Evolutionary conservation across 2,113 vertebrate genomes (phyloP).

Genomic region (Solea solea): DNA sequence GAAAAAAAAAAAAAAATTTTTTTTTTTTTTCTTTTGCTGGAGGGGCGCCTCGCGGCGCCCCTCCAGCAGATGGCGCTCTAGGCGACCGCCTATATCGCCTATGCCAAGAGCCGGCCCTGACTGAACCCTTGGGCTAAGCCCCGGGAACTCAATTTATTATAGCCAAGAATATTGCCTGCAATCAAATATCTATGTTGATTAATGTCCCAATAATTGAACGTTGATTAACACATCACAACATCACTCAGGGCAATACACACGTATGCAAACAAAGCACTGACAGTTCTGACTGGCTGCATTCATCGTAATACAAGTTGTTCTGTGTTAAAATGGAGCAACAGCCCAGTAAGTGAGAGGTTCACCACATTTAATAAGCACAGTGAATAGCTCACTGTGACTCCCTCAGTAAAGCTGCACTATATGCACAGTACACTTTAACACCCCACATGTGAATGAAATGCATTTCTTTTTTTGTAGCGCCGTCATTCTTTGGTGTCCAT

Average conservation of each 20-base stretch:
- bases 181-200: conserved; percentile 30
- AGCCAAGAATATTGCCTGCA: neutral
- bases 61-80: too few species aligned
- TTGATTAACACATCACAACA: neutral
- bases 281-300: conserved; percentile 8
- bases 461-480: too few species aligned
- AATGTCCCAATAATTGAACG: conserved; percentile 26
- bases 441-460: too few species aligned
- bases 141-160: conserved; percentile 31
- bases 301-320: conserved; percentile 4
- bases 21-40: too few species aligned
- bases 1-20: too few species aligned
- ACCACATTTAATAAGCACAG: neutral
- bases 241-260: neutral
- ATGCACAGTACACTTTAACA: neutral
- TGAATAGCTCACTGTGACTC: neutral
- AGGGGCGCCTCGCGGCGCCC: too few species aligned
- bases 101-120: too few species aligned
- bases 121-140: conserved; percentile 51
- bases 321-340: neutral
- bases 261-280: neutral
- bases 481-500: too few species aligned
- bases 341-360: neutral
- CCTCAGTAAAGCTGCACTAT: neutral
- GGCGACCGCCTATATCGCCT: too few species aligned